Percentiles rank a stretch among this genome's conserved stretches.
These are phyloP conservation scores for Schizopygopsis pylzovi DNA, from an alignment of 2,797 vertebrate species.

Conservation along the genomic window DNA sequence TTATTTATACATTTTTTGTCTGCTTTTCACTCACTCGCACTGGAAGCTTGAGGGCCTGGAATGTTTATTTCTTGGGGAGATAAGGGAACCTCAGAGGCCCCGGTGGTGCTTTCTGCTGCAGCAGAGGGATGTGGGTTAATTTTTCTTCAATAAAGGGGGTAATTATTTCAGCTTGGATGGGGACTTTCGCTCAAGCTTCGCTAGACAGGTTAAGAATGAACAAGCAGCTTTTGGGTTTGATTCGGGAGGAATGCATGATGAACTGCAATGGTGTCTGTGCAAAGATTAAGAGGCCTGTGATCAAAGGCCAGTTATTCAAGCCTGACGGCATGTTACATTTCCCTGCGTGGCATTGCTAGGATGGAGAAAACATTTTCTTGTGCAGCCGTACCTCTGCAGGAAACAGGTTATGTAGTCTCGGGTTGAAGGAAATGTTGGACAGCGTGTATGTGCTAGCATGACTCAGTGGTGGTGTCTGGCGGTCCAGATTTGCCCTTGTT, in stretches of 20 bases:
- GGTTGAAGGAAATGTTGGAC: conserved; percentile 44
- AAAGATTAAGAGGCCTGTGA: conserved; percentile 30
- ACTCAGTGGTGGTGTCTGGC: conserved; percentile 62
- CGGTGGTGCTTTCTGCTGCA: conserved; percentile 50
- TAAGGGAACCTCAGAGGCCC: conserved; percentile 56
- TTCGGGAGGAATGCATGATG: conserved; percentile 44
- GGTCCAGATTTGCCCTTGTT: conserved; percentile 60
- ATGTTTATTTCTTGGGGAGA: conserved; percentile 69
- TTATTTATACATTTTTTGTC: conserved; percentile 49
- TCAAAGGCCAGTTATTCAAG: conserved; percentile 38
- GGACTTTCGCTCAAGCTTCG: conserved; percentile 54
- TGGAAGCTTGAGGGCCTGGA: conserved; percentile 58
- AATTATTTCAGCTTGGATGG: conserved; percentile 64
- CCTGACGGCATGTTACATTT: conserved; percentile 32
- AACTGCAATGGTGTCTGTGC: conserved; percentile 36
- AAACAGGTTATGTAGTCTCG: conserved; percentile 27
- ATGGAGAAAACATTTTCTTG: not conserved
- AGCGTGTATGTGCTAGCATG: conserved; percentile 52
- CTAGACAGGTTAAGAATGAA: conserved; percentile 57
- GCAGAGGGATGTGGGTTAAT: conserved; percentile 57
- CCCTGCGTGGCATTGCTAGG: conserved; percentile 14
- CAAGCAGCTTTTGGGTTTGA: conserved; percentile 51
- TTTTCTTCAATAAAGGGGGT: conserved; percentile 66
- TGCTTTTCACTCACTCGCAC: conserved; percentile 36
- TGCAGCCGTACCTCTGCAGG: not conserved